Conservation (phyloP, 2,113 vertebrate species). For the Stigmatopora nigra region DNA sequence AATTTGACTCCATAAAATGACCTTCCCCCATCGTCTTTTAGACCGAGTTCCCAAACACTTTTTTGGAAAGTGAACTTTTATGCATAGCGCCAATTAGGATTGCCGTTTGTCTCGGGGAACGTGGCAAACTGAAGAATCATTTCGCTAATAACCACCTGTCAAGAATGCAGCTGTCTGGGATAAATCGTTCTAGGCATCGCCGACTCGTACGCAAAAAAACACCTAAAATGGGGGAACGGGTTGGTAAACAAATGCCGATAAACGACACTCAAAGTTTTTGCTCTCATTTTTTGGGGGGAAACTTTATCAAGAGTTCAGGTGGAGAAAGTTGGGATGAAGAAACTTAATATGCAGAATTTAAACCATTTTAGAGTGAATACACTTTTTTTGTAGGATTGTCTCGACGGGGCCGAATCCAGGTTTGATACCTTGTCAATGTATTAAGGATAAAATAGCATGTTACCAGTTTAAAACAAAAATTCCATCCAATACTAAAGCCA, state of each 20-base stretch:
- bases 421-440: too few species aligned
- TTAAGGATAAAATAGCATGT: too few species aligned
- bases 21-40: constrained; percentile 56
- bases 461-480: too few species aligned
- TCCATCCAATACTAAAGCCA: too few species aligned
- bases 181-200: constrained; percentile 69
- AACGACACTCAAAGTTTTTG: background rate
- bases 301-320: too few species aligned
- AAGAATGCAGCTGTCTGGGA: constrained; percentile 77
- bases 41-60: constrained; percentile 51
- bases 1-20: too few species aligned
- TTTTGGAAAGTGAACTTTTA: constrained; percentile 69
- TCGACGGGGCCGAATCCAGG: too few species aligned
- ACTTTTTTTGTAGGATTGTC: too few species aligned
- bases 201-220: constrained; percentile 69
- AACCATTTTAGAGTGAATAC: background rate
- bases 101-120: constrained; percentile 72
- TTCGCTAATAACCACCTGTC: constrained; percentile 77
- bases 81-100: constrained; percentile 75
- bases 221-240: constrained; percentile 52
- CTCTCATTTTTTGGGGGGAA: background rate
- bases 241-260: constrained; percentile 12
- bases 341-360: background rate
- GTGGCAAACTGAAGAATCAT: constrained; percentile 71
- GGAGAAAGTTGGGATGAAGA: background rate